Evolutionary conservation across 2,113 vertebrate species (phyloP), one percentile per base, ranked within the genome.

Genomic region (Mixornis gularis): DNA sequence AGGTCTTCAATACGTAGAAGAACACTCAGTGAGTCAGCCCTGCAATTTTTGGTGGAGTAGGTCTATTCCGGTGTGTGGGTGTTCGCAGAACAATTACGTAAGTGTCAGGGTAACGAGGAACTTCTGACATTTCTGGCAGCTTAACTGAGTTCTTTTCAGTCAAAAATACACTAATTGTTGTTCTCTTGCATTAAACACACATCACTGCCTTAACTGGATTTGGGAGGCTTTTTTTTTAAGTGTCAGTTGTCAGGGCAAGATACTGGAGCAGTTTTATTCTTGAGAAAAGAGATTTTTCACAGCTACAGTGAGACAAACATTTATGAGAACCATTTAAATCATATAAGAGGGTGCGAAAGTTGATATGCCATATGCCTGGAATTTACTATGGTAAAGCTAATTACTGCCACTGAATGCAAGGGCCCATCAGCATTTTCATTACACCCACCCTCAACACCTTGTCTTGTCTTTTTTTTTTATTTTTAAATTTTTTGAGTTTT

Each of bases 71-170:
- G 96, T 86, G 44, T 70, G 95, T 97, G 97, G 97, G 97, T 96
- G 97, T 97, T 97, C 44, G 4, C 96, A 97, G 97, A 97, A 97
- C 96, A 97, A 96, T 98, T 98, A 98, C 93, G 90, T 98, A 97
- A 98, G 96, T 97, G 94, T 97, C 96, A 96, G 96, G 94, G 82
- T 89, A 97, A 95, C 52, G 46, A 96, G 96, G 96, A 97, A 98
- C 97, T 97, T 98, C 95, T 97, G 97, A 97, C 97, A 97, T 97
- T 96, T 97, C 87, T 97, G 96, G 97, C 96, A 97, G 96, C 86
- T 97, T 96, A 96, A 94, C 97, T 93, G 93, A 95, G 91, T 96
- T 97, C 90, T 96, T 97, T 96, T 97, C 94, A 93, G 93, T 93
- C 92, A 95, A 96, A 98, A 97, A 96, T 95, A 94, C 83, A 89